A percentile compares a stretch with the other conserved stretches of the same genome.
Evolutionary conservation across 2,888 invertebrate species (phyloP).

Genomic region (Amphipoea oculea): DNA sequence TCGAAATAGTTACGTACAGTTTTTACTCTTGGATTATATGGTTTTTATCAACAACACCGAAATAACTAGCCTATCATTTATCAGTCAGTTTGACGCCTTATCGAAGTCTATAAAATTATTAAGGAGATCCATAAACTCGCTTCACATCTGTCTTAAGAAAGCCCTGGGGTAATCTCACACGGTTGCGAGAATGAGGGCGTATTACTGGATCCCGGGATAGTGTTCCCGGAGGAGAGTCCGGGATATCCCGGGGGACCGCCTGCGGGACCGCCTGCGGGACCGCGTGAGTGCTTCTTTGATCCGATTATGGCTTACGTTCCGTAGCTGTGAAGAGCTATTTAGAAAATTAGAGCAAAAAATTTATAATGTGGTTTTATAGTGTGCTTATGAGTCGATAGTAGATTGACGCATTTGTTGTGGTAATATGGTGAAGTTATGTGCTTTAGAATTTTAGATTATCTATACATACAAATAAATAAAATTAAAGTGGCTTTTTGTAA

Average conservation of each 20-base stretch:
- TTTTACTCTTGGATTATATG: neutral
- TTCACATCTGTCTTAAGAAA: constrained; percentile 41
- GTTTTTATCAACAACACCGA: constrained; percentile 2
- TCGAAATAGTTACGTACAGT: neutral
- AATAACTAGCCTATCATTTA: constrained; percentile 10
- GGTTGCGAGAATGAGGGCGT: constrained; percentile 37
- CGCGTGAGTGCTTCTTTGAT: constrained; percentile 52
- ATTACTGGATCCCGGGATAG: constrained; percentile 41
- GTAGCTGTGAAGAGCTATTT: constrained; percentile 44
- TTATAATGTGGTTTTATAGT: constrained; percentile 14
- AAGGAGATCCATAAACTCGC: constrained; percentile 49
- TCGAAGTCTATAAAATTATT: constrained; percentile 54
- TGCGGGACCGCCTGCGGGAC: constrained; percentile 35
- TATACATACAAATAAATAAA: too few species aligned
- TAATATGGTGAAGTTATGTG: neutral
- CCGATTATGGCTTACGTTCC: constrained; percentile 50
- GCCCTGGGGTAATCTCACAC: constrained; percentile 59
- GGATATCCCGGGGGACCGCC: constrained; percentile 31
- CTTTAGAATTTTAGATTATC: neutral
- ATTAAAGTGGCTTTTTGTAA: too few species aligned
- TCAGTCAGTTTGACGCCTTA: constrained; percentile 36
- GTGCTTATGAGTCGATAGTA: constrained; percentile 2
- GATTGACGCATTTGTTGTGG: neutral
- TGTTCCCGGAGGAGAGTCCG: constrained; percentile 23
- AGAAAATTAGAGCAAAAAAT: constrained; percentile 24